A percentile compares a stretch with the other conserved stretches of the same genome.
Conservation (phyloP, 2,797 vertebrate species). For the Calcarius lapponicus region DNA sequence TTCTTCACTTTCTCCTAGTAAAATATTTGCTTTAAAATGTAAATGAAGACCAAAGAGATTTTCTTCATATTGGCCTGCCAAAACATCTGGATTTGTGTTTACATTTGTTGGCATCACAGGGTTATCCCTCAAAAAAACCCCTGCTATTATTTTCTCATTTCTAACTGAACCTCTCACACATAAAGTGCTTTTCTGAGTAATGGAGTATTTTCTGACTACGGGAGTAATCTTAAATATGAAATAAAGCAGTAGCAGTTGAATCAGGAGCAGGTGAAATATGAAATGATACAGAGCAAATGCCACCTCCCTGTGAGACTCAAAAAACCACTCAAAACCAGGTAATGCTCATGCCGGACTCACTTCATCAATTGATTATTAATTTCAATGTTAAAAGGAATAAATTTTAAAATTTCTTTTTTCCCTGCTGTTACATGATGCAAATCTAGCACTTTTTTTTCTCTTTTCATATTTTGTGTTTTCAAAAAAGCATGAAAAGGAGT, state of each 20-base stretch:
- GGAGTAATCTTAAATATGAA: conserved; percentile 32
- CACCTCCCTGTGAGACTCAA: not conserved
- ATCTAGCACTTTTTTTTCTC: not conserved
- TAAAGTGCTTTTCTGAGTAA: conserved; percentile 46
- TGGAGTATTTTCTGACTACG: not conserved
- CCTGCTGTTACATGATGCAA: not conserved
- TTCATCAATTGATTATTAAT: not conserved
- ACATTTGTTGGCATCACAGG: conserved; percentile 22
- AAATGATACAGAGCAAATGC: not conserved
- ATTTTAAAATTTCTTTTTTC: not conserved
- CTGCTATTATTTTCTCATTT: conserved; percentile 27
- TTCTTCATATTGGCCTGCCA: conserved; percentile 32
- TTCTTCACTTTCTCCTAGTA: conserved; percentile 59
- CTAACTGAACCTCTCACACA: conserved; percentile 24
- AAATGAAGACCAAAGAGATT: conserved; percentile 70
- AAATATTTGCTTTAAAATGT: conserved; percentile 73
- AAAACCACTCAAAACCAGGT: not conserved
- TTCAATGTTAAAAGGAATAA: not conserved
- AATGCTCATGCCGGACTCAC: not conserved
- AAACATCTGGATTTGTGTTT: conserved; percentile 71
- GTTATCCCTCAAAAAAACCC: conserved; percentile 43
- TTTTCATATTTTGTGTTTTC: not conserved
- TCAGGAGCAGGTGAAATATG: not conserved
- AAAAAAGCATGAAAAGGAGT: not conserved
- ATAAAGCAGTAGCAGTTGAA: conserved; percentile 3